A percentile compares a stretch with the other conserved stretches of the same genome.
phyloP scores from a whole-genome alignment of 2,113 vertebrate genomes.

The Butorides virescens region DNA sequence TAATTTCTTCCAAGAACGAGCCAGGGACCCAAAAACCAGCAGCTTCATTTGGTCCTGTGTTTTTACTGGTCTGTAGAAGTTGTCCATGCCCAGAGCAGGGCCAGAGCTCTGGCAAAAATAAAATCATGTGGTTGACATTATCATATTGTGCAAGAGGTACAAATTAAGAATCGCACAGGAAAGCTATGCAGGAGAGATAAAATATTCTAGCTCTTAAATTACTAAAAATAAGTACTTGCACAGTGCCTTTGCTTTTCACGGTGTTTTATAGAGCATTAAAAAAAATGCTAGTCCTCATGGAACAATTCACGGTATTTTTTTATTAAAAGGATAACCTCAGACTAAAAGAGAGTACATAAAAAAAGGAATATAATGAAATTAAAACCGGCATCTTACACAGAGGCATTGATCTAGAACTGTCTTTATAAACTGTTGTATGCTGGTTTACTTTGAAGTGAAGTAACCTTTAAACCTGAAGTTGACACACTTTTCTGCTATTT shows the following conservation, averaged over 20 bases:
- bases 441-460: neutral
- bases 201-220: neutral
- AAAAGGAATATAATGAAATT: neutral
- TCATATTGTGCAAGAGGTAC: neutral
- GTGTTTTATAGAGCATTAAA: neutral
- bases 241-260: neutral
- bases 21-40: neutral
- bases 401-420: neutral
- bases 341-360: neutral
- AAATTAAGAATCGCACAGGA: neutral
- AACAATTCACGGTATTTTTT: neutral
- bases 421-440: neutral
- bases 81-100: neutral
- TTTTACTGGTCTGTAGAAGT: neutral
- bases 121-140: neutral
- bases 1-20: neutral
- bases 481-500: neutral
- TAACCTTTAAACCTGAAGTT: neutral
- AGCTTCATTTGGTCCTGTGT: neutral
- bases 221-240: neutral
- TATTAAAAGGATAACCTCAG: neutral
- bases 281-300: neutral
- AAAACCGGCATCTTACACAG: neutral
- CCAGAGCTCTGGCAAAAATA: neutral
- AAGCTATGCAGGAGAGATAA: neutral